Evolutionary conservation across 2,888 invertebrate species (phyloP), one percentile per base, ranked within the genome.

Genomic region (Malthinus seriepunctatus): DNA sequence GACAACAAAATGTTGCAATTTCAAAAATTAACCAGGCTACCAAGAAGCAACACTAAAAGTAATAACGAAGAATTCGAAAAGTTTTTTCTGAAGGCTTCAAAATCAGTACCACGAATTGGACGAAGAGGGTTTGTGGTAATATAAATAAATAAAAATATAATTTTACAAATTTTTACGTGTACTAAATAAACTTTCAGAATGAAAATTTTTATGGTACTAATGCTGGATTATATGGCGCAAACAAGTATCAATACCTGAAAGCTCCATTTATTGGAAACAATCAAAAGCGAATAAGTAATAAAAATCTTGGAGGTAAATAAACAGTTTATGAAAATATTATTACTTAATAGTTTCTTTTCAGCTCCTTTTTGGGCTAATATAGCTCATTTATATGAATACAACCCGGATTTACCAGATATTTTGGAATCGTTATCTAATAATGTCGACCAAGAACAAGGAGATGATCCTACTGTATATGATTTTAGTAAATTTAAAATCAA

Each of bases 1-100:
- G 6, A 2, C n/a, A 37, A 46, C 9, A 35, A 52, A n/a, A 5
- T 14, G 4, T 34, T 44, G 8, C 8, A 39, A 23, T 33, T 33
- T 8, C 12, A 42, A 51, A 32, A 32, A 9, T 15, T 42, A 8
- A 6, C n/a, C 6, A 53, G 53, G 37, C 11, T 12, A 9, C 31
- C 46, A 3, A 14, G 76, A 8, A 69, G 73, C 23, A 23, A 23
- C 5, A 23, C 3, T 23, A 71, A 68, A 34, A 71, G 69, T 46
- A 69, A 67, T 32, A 76, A 72, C 32, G 76, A 77, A 11, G 77
- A 79, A 56, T 79, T 78, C 64, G 79, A 79, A 58, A 79, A 79
- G 62, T 80, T 80, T 67, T 80, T 80, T 65, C 66, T 80, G 60
- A 81, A 81, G 68, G 80, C 80, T 6, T 79, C 80, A 4, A 81